Conservation (phyloP, 2,888 invertebrate genomes). For the Agonopterix arenella region DNA sequence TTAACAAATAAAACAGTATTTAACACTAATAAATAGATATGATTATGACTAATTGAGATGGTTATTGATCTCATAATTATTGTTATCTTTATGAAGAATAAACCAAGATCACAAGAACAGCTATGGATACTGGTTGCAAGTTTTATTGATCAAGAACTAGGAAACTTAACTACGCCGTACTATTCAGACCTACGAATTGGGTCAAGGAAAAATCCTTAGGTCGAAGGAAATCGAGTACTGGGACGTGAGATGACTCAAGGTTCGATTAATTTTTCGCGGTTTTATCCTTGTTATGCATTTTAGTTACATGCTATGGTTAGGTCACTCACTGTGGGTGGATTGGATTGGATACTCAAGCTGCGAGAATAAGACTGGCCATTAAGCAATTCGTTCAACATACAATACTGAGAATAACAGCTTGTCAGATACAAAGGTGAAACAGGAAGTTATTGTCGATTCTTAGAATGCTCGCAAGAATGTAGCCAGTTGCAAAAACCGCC, state of each 20-base stretch:
- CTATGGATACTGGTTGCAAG: no score
- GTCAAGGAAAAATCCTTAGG: constrained; percentile 43
- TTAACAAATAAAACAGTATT: no score
- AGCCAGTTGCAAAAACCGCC: not conserved
- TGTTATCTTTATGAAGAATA: no score
- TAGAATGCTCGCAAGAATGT: not conserved
- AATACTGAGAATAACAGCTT: not conserved
- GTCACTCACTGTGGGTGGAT: no score
- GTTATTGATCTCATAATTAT: no score
- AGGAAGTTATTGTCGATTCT: constrained; percentile 3
- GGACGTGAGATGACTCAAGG: constrained; percentile 19
- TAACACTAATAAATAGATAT: no score
- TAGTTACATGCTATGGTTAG: no score
- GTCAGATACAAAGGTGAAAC: not conserved
- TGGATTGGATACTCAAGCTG: no score
- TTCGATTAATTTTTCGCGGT: constrained; percentile 12
- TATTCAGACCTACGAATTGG: constrained; percentile 17
- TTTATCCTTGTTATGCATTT: constrained; percentile 22
- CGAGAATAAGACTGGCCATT: not conserved
- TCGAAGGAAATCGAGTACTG: constrained; percentile 13
- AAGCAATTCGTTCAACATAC: not conserved
- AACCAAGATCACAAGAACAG: no score
- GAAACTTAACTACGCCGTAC: not conserved
- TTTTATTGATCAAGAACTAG: no score
- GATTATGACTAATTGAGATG: no score